phyloP scores from a whole-genome alignment of 2,888 invertebrate genomes.

The Parnassius glacialis region DNA sequence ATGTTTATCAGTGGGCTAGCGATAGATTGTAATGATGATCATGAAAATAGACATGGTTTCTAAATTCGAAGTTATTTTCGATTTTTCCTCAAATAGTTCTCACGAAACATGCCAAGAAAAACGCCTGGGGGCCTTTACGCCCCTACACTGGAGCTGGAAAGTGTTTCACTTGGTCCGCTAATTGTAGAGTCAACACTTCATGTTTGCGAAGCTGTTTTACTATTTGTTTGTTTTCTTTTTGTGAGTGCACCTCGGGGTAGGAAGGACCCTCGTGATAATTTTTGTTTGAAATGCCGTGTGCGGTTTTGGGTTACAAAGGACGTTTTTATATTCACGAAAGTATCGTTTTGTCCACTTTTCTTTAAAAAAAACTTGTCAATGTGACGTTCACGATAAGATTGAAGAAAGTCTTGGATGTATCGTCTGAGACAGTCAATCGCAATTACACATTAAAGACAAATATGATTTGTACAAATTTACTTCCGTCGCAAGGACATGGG shows the following conservation, averaged over 20 bases:
- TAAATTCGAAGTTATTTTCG: no score
- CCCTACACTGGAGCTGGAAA: slow-evolving; percentile 29
- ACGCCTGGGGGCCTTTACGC: slow-evolving; percentile 26
- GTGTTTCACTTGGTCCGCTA: slow-evolving; percentile 38
- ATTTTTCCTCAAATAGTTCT: neutral
- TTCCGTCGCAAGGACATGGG: no score
- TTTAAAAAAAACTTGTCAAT: no score
- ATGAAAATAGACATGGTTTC: no score
- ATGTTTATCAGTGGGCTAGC: no score
- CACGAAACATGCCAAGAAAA: neutral
- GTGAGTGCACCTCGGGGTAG: slow-evolving; percentile 41
- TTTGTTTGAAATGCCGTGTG: slow-evolving; percentile 1
- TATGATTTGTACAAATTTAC: no score
- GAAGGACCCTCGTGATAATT: slow-evolving; percentile 18
- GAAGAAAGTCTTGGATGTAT: no score
- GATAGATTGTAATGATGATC: no score
- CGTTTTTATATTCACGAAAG: neutral
- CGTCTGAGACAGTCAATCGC: no score
- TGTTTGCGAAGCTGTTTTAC: slow-evolving; percentile 42
- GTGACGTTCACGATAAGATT: no score
- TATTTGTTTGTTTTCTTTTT: slow-evolving; percentile 54
- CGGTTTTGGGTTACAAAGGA: slow-evolving; percentile 12
- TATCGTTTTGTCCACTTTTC: no score
- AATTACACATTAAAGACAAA: no score
- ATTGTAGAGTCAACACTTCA: slow-evolving; percentile 59